Conservation (phyloP, 2,113 vertebrate genomes). For the Phaethon lepturus region DNA sequence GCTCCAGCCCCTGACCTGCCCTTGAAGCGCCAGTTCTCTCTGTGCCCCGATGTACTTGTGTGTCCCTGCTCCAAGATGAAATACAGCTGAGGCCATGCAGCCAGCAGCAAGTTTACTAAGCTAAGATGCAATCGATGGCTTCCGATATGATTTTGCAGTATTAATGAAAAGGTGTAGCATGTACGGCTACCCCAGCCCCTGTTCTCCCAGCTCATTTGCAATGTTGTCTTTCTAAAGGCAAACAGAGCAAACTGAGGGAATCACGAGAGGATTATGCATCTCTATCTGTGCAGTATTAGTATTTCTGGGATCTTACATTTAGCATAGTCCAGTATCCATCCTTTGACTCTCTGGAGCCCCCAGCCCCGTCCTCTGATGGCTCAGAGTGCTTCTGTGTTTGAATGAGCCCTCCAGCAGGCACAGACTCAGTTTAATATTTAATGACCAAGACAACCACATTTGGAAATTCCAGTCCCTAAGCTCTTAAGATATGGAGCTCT, state of each 20-base stretch:
- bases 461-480: slow-evolving; percentile 17
- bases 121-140: neutral
- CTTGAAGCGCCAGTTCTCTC: neutral
- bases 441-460: neutral
- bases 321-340: neutral
- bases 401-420: neutral
- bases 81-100: neutral
- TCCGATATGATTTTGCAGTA: neutral
- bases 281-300: neutral
- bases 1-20: neutral
- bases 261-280: neutral
- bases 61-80: neutral
- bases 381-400: neutral
- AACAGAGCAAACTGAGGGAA: neutral
- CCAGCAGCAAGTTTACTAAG: neutral
- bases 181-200: neutral
- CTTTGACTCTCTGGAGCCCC: neutral
- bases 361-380: neutral
- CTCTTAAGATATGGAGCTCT: neutral
- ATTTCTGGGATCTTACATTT: neutral
- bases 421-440: slow-evolving; percentile 16
- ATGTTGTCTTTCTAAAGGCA: neutral
- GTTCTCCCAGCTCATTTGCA: neutral
- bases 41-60: neutral
- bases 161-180: neutral